Percentiles rank a stretch among this genome's conserved stretches.
Conservation (phyloP, 2,888 invertebrate genomes). For the Aphidius colemani region DNA sequence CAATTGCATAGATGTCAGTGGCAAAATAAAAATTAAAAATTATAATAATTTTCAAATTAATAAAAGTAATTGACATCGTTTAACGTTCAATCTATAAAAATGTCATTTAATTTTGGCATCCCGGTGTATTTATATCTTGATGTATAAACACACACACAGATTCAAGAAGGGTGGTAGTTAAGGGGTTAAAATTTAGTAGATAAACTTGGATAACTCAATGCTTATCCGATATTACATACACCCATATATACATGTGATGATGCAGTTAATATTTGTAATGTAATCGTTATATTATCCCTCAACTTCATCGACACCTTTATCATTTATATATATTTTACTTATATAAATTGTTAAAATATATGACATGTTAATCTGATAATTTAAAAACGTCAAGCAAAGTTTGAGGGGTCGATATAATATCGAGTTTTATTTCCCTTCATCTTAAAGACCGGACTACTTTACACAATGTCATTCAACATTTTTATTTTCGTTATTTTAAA, state of each 20-base stretch:
- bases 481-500: slow-evolving; percentile 31
- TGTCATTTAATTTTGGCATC: slow-evolving; percentile 12
- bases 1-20: neutral
- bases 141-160: neutral
- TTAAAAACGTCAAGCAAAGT: no score
- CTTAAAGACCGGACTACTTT: neutral
- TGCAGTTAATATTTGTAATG: slow-evolving; percentile 26
- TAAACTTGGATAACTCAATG: slow-evolving; percentile 5
- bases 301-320: slow-evolving; percentile 31
- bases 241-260: slow-evolving; percentile 1
- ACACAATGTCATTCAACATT: neutral
- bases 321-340: slow-evolving; percentile 1
- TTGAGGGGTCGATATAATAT: no score
- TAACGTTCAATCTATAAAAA: slow-evolving; percentile 14
- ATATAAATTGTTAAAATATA: no score
- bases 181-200: slow-evolving; percentile 13
- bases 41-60: slow-evolving; percentile 8
- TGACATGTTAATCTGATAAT: no score
- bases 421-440: no score
- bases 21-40: slow-evolving; percentile 1
- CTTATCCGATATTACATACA: slow-evolving; percentile 1
- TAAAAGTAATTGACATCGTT: slow-evolving; percentile 19
- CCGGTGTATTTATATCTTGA: neutral
- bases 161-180: slow-evolving; percentile 1
- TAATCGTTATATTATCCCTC: slow-evolving; percentile 41